Conservation (phyloP, 2,113 vertebrate species). For the Stercorarius parasiticus region DNA sequence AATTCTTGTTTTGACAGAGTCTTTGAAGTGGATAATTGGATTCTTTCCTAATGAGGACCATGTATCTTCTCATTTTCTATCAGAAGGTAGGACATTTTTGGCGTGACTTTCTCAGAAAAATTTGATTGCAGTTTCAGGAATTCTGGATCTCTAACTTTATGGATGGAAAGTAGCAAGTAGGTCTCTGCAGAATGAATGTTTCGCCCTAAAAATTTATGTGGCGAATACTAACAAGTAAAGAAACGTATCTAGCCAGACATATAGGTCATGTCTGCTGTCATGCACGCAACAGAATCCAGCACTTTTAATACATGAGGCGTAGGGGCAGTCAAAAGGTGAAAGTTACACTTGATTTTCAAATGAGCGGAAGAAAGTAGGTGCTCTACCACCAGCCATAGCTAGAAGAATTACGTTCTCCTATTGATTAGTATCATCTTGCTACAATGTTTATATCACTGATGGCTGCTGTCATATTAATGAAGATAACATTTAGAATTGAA, state of each 20-base stretch:
- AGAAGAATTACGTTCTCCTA: neutral
- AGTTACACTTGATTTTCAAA: neutral
- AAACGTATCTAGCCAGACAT: neutral
- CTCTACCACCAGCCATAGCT: neutral
- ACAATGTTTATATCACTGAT: neutral
- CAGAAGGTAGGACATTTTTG: neutral
- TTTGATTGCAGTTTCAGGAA: neutral
- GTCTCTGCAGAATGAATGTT: neutral
- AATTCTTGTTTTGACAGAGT: constrained; percentile 22
- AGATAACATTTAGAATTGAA: constrained; percentile 48
- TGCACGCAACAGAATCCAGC: neutral
- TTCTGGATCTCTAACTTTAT: neutral
- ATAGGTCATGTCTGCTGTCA: neutral
- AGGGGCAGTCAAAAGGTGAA: neutral
- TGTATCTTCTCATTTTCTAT: neutral
- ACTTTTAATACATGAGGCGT: neutral
- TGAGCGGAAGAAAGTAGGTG: neutral
- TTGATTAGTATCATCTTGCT: neutral
- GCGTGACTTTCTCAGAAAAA: neutral
- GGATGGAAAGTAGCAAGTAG: neutral
- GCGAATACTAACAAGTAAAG: neutral
- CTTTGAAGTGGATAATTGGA: constrained; percentile 34
- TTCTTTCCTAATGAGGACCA: constrained; percentile 19
- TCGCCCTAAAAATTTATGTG: neutral
- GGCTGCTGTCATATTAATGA: constrained; percentile 43